Evolutionary conservation across 2,797 vertebrate genomes (phyloP), one percentile per base, ranked within the genome.

Genomic region (Pantherophis vulpinus): DNA sequence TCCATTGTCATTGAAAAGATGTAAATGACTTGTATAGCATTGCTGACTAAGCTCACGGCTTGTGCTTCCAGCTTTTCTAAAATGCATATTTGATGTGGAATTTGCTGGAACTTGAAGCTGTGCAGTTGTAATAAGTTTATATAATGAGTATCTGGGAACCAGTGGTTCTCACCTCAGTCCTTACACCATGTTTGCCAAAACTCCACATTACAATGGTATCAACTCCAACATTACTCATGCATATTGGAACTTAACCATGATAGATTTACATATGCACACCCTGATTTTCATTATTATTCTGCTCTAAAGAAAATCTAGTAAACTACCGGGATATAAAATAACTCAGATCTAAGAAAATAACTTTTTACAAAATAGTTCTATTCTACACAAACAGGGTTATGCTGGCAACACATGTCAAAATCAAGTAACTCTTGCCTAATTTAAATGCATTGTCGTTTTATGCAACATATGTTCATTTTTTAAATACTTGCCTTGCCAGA

Each of bases 381-480:
- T 63, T 96, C 63, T 93, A 83, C 89, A 95, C 79, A 92, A 94
- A 87, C 70, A 94, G 88, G 9, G 29, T 92, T 92, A 6, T 0
- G 23, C 93, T 94, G 90, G 93, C 95, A 96, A 96, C 94, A 56
- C 93, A 94, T 96, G 96, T 97, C 95, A 96, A 90, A 96, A 93
- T 92, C 91, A 95, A 96, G 94, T 95, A 97, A 96, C 96, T 93
- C 88, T 90, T 18, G 83, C 92, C 93, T 96, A 96, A 96, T 97
- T 97, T 96, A 96, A 96, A 97, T 97, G 93, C 96, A 97, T 97
- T 97, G 97, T 97, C 96, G 96, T 97, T 97, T 97, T 96, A 95
- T 97, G 96, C 96, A 97, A 95, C 97, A 97, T 97, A 97, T 97
- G 97, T 97, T 97, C 96, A 94, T 95, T 97, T 97, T 96, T 97